Percentiles rank a stretch among this genome's conserved stretches.
phyloP scores from a whole-genome alignment of 1,140 invertebrate species.

The Drosophila sucinea region DNA sequence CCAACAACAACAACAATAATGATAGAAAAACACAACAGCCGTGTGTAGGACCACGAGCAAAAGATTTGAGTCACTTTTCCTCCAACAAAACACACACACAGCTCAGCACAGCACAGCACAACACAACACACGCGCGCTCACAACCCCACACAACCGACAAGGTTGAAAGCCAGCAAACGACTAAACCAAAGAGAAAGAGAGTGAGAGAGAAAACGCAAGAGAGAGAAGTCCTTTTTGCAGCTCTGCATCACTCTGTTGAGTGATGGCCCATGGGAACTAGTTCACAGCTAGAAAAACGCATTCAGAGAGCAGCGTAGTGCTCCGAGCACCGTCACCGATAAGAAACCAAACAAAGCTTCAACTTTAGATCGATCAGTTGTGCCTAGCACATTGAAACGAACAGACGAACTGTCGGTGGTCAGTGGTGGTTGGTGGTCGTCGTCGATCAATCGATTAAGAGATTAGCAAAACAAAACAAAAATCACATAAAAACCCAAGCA shows the following conservation, averaged over 20 bases:
- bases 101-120: constrained; percentile 25
- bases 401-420: constrained; percentile 6
- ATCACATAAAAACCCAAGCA: neutral
- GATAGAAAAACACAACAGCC: constrained; percentile 27
- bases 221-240: constrained; percentile 45
- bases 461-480: constrained; percentile 1
- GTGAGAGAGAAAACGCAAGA: constrained; percentile 1
- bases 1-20: constrained; percentile 39
- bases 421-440: too few relatives aligned
- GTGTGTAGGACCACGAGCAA: constrained; percentile 2
- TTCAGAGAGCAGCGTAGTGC: neutral
- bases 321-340: constrained; percentile 5
- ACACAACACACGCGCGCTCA: constrained; percentile 5
- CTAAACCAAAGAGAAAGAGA: constrained; percentile 37
- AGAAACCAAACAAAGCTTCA: constrained; percentile 25
- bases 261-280: constrained; percentile 30
- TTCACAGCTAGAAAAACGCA: constrained; percentile 18
- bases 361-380: constrained; percentile 40
- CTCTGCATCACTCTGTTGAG: neutral
- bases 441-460: constrained; percentile 26
- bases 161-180: constrained; percentile 72
- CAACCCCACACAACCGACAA: constrained; percentile 57
- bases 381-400: constrained; percentile 38
- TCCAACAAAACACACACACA: constrained; percentile 24
- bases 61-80: constrained; percentile 9